Base-by-base conservation (phyloP, 2,113 vertebrate genomes). In the Gallinago jamesoni region DNA sequence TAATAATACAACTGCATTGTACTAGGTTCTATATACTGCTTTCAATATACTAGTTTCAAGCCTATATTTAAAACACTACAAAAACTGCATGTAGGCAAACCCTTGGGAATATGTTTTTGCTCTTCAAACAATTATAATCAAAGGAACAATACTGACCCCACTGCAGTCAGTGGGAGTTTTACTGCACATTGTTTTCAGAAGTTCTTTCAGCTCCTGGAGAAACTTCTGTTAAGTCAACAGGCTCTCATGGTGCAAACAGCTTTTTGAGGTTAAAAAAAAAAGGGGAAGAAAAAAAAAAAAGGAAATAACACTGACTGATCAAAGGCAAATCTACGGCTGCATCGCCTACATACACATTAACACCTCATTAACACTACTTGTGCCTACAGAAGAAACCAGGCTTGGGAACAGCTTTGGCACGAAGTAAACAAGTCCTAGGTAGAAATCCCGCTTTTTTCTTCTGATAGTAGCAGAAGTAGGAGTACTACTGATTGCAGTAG, bases 101-200 rank as follows among this genome's bases (percentile, higher is more conserved):
- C 75, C 78, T 66, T n/a, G 69, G 84, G 84, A 91, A 67, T 70
- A 67, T 59, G 41, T 82, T 94, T 96, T 92, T 80, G 35, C n/a
- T 96, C 86, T 96, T 95, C 89, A 94, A 94, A 94, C 74, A 91
- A 55, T 69, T 76, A 47, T 56, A 95, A 94, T 95, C 95, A 96
- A 96, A 94, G 70, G 92, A 94, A 88, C 86, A 92, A 78, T 92
- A 60, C 83, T 89, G 94, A 94, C 89, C 95, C 55, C 18, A 55
- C 31, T 83, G 69, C 62, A 89, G 55, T 79, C 89, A 76, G 92
- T 91, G 62, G 90, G 94, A 91, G 87, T 73, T 91, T 82, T 59
- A 91, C 77, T 62, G 70, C 4, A 1, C 35, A 57, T 94, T 94
- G 77, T 92, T 94, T 92, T 95, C 92, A 91, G 53, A 90, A 92